A percentile compares a stretch with the other conserved stretches of the same genome.
These are phyloP conservation scores for Ectemnius continuus DNA, from an alignment of 2,888 invertebrate genomes.

Conservation along the genomic window DNA sequence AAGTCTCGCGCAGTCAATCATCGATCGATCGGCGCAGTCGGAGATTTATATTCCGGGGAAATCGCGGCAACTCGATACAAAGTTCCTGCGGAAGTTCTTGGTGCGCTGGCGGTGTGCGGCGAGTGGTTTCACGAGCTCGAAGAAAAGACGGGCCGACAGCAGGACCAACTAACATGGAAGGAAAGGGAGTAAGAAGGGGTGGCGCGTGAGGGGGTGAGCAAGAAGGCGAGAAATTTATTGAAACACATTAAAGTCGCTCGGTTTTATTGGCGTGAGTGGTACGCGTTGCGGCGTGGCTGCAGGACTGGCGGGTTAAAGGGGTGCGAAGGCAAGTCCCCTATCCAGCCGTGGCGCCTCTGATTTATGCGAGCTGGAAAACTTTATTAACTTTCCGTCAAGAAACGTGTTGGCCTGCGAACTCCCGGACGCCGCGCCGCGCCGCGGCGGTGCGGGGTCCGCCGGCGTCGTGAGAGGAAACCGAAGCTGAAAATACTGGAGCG, in stretches of 20 bases:
- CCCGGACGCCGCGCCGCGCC: conserved; percentile 45
- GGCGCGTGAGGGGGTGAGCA: neutral
- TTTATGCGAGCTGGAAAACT: conserved; percentile 72
- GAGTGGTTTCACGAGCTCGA: conserved; percentile 1
- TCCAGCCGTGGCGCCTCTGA: conserved; percentile 47
- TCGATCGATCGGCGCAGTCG: neutral
- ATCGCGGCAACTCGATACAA: conserved; percentile 7
- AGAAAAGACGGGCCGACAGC: conserved; percentile 9
- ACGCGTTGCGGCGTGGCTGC: conserved; percentile 28
- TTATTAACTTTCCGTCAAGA: conserved; percentile 70
- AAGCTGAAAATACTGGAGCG: no score
- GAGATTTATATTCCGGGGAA: neutral
- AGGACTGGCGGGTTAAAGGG: conserved; percentile 52
- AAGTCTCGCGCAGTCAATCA: neutral
- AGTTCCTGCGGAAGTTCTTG: neutral
- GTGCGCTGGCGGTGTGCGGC: neutral
- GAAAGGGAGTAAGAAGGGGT: neutral
- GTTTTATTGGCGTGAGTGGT: conserved; percentile 50
- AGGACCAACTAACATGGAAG: neutral
- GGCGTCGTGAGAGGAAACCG: no score
- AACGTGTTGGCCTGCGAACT: conserved; percentile 48
- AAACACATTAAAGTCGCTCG: conserved; percentile 67
- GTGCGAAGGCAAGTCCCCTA: conserved; percentile 36
- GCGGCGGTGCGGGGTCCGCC: neutral
- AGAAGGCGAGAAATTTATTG: conserved; percentile 61